Evolutionary conservation across 2,797 vertebrate genomes (phyloP), one percentile per base, ranked within the genome.

Genomic region (Malacoctenus gilli): DNA sequence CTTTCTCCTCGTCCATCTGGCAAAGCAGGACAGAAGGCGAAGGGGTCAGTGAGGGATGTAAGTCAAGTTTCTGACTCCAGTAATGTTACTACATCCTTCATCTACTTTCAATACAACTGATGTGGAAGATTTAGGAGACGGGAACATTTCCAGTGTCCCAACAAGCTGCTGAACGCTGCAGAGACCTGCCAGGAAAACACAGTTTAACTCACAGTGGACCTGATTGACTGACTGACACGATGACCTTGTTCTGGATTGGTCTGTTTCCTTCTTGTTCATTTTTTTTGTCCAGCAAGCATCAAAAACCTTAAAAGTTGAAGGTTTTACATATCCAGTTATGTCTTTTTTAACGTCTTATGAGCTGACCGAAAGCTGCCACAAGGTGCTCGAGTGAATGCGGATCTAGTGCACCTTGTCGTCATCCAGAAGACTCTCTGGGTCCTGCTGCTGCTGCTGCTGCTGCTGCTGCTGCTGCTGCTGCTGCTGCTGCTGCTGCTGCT

Each of bases 1-100:
- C 89, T 84, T 93, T 93, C 73, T 97, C 93, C 77, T 95, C 94
- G 48, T 95, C 93, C 92, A 94, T 37, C 97, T 99, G 81, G 59
- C 46, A 80, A 38, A 68, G 9, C 48, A 16, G 48, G 20, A 53
- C 19, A 16, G 2, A 50, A 9, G 1, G n/a, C 8, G 28, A 34
- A 42, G 39, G 31, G 16, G 52, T n/a, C 47, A 16, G 53, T 13
- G 20, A 44, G 16, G 20, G 39, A 41, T 38, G 36, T 15, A 52
- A 48, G 2, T 30, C 21, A 9, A 4, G 8, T 34, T 10, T 44
- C 15, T 18, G 15, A 12, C 12, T n/a, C 28, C 1, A 15, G 16
- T 3, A 6, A 39, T 10, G 23, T 9, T 59, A 44, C 40, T 14
- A 2, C 8, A 13, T 23, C 8, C 11, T 19, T 5, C 12, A 21